Evolutionary conservation across 2,113 vertebrate species (phyloP).

Genomic region (Bufo bufo): DNA sequence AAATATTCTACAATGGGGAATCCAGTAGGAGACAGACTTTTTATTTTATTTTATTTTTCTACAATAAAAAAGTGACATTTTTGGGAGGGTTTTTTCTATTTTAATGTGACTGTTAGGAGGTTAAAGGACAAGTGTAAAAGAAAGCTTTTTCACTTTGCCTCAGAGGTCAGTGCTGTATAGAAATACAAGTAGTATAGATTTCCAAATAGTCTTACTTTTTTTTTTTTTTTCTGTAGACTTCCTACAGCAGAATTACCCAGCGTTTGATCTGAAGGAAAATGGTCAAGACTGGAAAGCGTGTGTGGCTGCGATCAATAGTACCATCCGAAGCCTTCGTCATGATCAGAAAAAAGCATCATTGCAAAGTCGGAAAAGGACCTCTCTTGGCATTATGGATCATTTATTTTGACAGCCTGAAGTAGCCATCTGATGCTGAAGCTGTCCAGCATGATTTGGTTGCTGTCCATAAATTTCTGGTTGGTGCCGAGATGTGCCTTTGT

Average conservation of each 20-base stretch:
- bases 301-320: constrained; percentile 75
- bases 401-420: neutral
- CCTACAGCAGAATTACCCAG: constrained; percentile 73
- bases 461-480: neutral
- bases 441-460: neutral
- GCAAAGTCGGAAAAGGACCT: constrained; percentile 10
- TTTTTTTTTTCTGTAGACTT: constrained; percentile 72
- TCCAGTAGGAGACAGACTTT: too few species aligned
- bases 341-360: constrained; percentile 59
- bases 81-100: too few species aligned
- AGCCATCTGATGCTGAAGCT: neutral
- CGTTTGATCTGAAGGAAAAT: constrained; percentile 70
- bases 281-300: constrained; percentile 79
- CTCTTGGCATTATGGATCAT: neutral
- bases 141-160: neutral
- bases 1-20: too few species aligned
- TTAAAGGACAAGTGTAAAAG: too few species aligned
- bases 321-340: constrained; percentile 71
- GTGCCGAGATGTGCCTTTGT: constrained; percentile 40
- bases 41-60: too few species aligned
- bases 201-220: neutral
- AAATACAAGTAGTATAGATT: neutral
- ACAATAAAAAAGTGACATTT: too few species aligned
- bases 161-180: neutral
- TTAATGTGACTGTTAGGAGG: too few species aligned